phyloP scores from a whole-genome alignment of 2,113 vertebrate genomes.

The Chamaea fasciata region DNA sequence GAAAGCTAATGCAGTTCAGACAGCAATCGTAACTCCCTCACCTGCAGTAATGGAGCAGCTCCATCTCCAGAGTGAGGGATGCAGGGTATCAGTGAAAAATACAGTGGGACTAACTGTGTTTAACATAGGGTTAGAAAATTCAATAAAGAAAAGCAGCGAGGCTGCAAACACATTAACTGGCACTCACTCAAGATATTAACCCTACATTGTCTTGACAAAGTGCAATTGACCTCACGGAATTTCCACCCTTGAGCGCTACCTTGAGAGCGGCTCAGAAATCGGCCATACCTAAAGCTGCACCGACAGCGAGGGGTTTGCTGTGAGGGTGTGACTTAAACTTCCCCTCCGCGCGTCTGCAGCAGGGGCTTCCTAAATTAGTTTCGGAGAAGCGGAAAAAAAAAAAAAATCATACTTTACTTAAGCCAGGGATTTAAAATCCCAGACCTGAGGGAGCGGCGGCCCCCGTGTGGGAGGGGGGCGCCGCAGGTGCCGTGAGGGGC shows the following conservation, averaged over 20 bases:
- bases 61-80: background rate
- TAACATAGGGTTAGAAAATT: background rate
- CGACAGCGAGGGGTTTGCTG: background rate
- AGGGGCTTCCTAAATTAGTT: background rate
- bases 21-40: background rate
- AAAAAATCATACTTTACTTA: background rate
- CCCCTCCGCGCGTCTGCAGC: background rate
- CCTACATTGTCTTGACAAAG: background rate
- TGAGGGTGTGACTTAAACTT: background rate
- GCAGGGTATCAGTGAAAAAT: background rate
- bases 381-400: background rate
- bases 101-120: background rate
- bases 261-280: background rate
- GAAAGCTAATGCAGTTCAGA: background rate
- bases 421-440: background rate
- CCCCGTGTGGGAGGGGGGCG: background rate
- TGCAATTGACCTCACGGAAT: background rate
- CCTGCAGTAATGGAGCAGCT: background rate
- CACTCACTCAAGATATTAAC: background rate
- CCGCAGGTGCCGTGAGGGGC: background rate
- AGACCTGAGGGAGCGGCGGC: fast-evolving
- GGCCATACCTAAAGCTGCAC: background rate
- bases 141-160: background rate
- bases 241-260: background rate
- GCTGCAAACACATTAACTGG: background rate